Conservation (phyloP, 2,888 invertebrate genomes). For the Trachelus troglodyta region DNA sequence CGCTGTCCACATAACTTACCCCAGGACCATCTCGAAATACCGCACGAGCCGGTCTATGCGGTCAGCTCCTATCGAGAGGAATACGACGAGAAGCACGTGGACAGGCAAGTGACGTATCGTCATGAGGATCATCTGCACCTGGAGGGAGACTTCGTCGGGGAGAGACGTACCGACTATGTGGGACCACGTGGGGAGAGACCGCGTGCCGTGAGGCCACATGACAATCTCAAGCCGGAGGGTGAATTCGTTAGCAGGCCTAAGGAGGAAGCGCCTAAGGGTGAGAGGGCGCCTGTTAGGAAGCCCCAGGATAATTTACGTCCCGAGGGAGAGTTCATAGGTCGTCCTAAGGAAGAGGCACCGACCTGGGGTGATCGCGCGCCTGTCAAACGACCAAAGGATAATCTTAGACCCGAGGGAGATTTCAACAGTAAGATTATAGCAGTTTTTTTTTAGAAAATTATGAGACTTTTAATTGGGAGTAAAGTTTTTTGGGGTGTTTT, state of each 20-base stretch:
- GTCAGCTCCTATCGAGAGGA: conserved; percentile 75
- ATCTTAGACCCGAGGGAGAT: conserved; percentile 68
- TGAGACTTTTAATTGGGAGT: too few species aligned
- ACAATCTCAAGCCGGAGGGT: conserved; percentile 68
- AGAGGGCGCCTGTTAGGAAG: conserved; percentile 59
- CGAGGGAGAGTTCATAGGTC: conserved; percentile 74
- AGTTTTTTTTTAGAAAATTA: too few species aligned
- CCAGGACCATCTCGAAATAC: conserved; percentile 57
- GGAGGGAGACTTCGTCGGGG: conserved; percentile 74
- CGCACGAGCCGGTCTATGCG: conserved; percentile 49
- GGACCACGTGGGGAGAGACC: conserved; percentile 66
- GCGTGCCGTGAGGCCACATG: conserved; percentile 59
- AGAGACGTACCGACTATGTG: conserved; percentile 68
- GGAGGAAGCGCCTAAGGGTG: conserved; percentile 65
- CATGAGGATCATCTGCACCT: conserved; percentile 79
- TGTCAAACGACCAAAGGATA: conserved; percentile 61
- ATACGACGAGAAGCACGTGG: conserved; percentile 75
- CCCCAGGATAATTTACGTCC: conserved; percentile 77
- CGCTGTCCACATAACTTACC: conserved; percentile 79
- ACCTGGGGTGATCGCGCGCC: conserved; percentile 64
- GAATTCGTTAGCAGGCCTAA: conserved; percentile 68
- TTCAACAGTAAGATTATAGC: conserved; percentile 47
- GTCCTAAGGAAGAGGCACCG: conserved; percentile 68
- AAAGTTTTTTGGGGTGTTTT: rapidly evolving
- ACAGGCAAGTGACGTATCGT: conserved; percentile 71